phyloP scores from a whole-genome alignment of 1,140 invertebrate species.

The Nymphalis io region DNA sequence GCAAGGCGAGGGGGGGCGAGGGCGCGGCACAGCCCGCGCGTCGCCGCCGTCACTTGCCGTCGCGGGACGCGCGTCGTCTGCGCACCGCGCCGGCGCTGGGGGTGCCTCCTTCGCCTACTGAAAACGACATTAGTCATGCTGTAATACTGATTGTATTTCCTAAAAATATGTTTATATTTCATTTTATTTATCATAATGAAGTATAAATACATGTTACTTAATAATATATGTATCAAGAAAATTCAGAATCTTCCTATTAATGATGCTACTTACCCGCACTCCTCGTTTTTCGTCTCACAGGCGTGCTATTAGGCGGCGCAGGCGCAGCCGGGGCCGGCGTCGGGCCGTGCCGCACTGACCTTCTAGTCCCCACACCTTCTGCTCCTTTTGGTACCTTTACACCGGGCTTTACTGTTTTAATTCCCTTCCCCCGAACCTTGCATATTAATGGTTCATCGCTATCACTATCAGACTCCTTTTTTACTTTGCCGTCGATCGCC shows the following conservation, averaged over 20 bases:
- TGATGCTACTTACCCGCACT: slow-evolving; percentile 81
- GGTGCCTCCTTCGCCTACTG: slow-evolving; percentile 63
- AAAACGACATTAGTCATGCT: slow-evolving; percentile 28
- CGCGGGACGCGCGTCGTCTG: slow-evolving; percentile 80
- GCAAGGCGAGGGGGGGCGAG: slow-evolving; percentile 40
- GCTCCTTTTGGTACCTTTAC: slow-evolving; percentile 46
- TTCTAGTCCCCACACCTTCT: slow-evolving; percentile 69
- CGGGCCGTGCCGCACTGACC: slow-evolving; percentile 66
- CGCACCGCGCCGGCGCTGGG: slow-evolving; percentile 57
- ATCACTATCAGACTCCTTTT: slow-evolving; percentile 85
- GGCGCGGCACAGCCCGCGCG: slow-evolving; percentile 67
- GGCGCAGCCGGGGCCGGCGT: slow-evolving; percentile 39
- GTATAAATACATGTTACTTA: too few species aligned
- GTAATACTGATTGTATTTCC: too few species aligned
- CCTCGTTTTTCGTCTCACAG: slow-evolving; percentile 82
- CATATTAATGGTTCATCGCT: slow-evolving; percentile 90
- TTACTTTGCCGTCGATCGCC: slow-evolving; percentile 53
- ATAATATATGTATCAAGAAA: too few species aligned
- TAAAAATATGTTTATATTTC: too few species aligned
- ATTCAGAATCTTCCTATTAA: too few species aligned
- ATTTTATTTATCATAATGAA: too few species aligned
- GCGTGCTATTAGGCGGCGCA: slow-evolving; percentile 43
- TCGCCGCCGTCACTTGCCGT: slow-evolving; percentile 84
- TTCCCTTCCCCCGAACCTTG: slow-evolving; percentile 82
- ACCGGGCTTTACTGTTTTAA: slow-evolving; percentile 46